A percentile compares a stretch with the other conserved stretches of the same genome.
These are phyloP conservation scores for Euzophera pinguis DNA, from an alignment of 2,888 invertebrate species.

Conservation along the genomic window DNA sequence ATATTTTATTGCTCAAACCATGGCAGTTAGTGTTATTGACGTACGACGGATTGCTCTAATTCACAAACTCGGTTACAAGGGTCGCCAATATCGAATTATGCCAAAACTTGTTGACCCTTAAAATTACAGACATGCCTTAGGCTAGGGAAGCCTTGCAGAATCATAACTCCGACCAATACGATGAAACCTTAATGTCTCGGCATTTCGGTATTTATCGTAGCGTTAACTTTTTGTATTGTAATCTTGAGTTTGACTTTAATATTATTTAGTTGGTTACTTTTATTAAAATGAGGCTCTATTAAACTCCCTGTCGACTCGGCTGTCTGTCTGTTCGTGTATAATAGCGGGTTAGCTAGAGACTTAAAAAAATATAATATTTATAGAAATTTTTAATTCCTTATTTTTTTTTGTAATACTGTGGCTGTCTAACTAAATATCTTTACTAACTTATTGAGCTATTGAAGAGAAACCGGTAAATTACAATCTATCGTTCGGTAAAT, in stretches of 20 bases:
- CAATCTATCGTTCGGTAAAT: no score
- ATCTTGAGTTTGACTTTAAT: not conserved
- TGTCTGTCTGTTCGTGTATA: no score
- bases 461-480: no score
- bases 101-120: constrained; percentile 40
- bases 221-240: not conserved
- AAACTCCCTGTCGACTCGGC: no score
- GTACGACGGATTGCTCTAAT: constrained; percentile 52
- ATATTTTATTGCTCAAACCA: constrained; percentile 32
- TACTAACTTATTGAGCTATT: no score
- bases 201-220: not conserved
- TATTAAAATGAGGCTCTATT: no score
- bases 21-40: constrained; percentile 35
- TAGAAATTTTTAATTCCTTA: no score
- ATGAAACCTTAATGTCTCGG: constrained; percentile 35
- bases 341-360: no score
- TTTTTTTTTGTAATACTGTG: no score
- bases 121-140: constrained; percentile 24
- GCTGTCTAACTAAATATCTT: no score
- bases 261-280: no score
- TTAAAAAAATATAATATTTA: no score
- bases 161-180: constrained; percentile 39
- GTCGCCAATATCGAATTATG: constrained; percentile 52
- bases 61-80: constrained; percentile 55
- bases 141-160: constrained; percentile 31